phyloP scores from a whole-genome alignment of 2,888 invertebrate species.

The Mythimna vitellina region DNA sequence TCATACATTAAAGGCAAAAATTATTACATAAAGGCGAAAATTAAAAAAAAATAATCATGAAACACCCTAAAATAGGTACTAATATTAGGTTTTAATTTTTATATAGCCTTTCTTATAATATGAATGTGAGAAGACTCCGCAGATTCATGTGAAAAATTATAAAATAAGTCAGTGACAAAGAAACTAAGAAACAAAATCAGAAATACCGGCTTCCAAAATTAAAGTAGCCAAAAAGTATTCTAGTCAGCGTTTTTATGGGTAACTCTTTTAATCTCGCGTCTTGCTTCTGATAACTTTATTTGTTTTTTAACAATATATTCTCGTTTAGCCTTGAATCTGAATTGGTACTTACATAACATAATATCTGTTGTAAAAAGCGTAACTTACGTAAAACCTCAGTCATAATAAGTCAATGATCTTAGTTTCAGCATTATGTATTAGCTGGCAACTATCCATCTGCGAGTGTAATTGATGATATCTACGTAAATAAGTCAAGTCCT shows the following conservation, averaged over 20 bases:
- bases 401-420: neutral
- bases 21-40: no score
- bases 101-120: no score
- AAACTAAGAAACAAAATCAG: no score
- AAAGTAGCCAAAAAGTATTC: neutral
- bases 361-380: slow-evolving; percentile 5
- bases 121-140: no score
- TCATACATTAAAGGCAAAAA: no score
- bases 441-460: slow-evolving; percentile 17
- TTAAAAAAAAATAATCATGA: no score
- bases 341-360: neutral
- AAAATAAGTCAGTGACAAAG: no score
- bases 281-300: slow-evolving; percentile 25
- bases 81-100: no score
- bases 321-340: slow-evolving; percentile 38
- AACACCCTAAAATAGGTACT: no score
- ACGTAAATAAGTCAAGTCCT: neutral
- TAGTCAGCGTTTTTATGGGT: slow-evolving; percentile 29
- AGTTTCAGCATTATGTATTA: slow-evolving; percentile 7
- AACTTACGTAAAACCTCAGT: neutral
- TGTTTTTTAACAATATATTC: slow-evolving; percentile 26
- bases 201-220: no score
- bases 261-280: slow-evolving; percentile 8
- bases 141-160: no score
- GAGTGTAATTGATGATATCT: slow-evolving; percentile 2